Percentiles rank a stretch among this genome's conserved stretches.
Conservation (phyloP, 2,113 vertebrate genomes). For the Heliornis fulica region DNA sequence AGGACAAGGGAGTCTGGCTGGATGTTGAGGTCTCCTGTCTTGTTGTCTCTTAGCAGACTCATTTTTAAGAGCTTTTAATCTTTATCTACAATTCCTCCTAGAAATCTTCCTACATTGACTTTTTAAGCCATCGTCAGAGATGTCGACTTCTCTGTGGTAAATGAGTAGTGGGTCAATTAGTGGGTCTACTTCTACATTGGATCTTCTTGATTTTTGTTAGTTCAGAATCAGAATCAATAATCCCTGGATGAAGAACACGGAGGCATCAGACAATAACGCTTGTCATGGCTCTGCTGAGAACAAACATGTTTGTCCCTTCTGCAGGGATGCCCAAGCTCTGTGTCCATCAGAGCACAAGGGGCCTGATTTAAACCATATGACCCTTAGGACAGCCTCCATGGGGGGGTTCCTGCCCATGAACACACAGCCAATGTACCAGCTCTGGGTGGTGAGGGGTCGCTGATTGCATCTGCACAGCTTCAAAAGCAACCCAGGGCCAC, state of each 20-base stretch:
- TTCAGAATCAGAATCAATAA: neutral
- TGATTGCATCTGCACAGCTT: neutral
- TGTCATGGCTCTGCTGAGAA: neutral
- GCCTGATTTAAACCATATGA: neutral
- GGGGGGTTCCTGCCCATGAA: too few relatives aligned
- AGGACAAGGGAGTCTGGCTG: neutral
- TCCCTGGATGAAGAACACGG: neutral
- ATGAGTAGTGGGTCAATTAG: neutral
- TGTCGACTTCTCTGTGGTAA: neutral
- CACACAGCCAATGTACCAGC: rapidly evolving
- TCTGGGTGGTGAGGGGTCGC: neutral
- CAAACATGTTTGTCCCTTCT: neutral
- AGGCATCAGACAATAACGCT: neutral
- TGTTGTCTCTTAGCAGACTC: neutral
- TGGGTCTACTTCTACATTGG: neutral
- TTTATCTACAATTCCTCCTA: neutral
- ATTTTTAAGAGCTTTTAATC: neutral
- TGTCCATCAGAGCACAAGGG: neutral
- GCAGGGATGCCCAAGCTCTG: neutral
- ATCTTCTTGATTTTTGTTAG: neutral
- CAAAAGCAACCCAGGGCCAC: neutral
- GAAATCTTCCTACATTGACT: neutral
- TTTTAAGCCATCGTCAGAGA: neutral
- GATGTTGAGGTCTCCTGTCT: neutral
- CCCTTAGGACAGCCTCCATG: neutral